Evolutionary conservation across 2,888 invertebrate species (phyloP).

Genomic region (Sphaerolaimus hirsutus): DNA sequence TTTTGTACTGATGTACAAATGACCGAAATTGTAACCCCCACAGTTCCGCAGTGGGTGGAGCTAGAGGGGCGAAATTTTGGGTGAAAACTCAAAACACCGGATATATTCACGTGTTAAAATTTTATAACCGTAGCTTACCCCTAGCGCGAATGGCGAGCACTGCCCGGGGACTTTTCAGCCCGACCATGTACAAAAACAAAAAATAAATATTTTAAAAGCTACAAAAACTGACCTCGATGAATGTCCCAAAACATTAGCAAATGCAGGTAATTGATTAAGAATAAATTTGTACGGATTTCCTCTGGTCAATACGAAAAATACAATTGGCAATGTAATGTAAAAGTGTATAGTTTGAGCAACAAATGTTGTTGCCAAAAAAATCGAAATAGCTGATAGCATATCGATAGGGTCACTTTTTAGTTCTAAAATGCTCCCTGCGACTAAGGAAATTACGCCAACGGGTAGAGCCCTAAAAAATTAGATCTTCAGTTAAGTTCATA

Average conservation of each 20-base stretch:
- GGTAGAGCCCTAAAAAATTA: background rate
- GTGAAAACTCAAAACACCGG: too few relatives aligned
- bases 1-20: too few relatives aligned
- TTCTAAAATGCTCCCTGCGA: conserved; percentile 1
- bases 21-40: too few relatives aligned
- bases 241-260: background rate
- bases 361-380: background rate
- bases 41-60: too few relatives aligned
- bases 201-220: too few relatives aligned
- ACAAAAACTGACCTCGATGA: conserved; percentile 2
- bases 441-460: background rate
- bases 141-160: too few relatives aligned
- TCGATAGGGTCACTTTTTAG: background rate
- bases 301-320: background rate
- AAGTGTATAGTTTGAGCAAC: background rate
- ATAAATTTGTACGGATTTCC: background rate
- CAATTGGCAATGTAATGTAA: background rate
- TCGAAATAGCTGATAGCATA: background rate
- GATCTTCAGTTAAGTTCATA: background rate
- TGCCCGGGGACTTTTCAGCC: too few relatives aligned
- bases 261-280: background rate
- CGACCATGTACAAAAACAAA: too few relatives aligned
- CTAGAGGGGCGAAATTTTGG: too few relatives aligned
- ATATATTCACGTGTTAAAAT: too few relatives aligned
- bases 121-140: too few relatives aligned